Base-by-base conservation (phyloP, 2,888 invertebrate species). In the Oasisia sp. region DNA sequence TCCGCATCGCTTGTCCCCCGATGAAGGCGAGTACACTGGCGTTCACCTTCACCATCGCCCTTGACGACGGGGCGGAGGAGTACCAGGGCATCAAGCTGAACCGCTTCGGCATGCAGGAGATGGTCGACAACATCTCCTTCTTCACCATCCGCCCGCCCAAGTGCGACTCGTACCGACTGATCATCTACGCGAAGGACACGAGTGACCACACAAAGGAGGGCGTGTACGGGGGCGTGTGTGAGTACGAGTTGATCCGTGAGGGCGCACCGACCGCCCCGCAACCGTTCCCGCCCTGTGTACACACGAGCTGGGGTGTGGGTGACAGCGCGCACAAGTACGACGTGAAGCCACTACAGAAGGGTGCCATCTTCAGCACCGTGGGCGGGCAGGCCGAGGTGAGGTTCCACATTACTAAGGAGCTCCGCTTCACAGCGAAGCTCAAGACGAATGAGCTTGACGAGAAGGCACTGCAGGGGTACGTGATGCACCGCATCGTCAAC, bases 221-320 rank as follows among this genome's bases (percentile, higher is more conserved):
- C 92, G 96, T 96, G 32, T 96, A 96, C 93, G 96, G 96, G 74
- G 96, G 96, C 92, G 96, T 96, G 19, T 96, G 96, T 92, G 96
- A 96, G 93, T 96, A 96, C 94, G 95, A 96, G 94, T 95, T 96
- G 27, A 95, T 95, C 12, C 95, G 95, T 56, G 95, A 95, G 91
- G 94, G 94, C 32, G 94, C 93, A 1, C 94, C 94, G n/a, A 95
- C 95, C 2, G 93, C 94, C 32, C 95, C 96, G 0, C 93, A 93
- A 74, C 96, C 96, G 32, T 96, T 95, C 95, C 96, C 96, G 91
- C 96, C 96, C 32, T 96, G 96, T 94, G 95, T 96, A 38, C 95
- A 95, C 94, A 94, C 96, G n/a, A 95, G 95, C 94, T 96, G 96
- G 96, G 96, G 96, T 7, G 95, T 95, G 12, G 96, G 96, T 8